phyloP scores from a whole-genome alignment of 2,888 invertebrate species.

The Dorcus hopei region DNA sequence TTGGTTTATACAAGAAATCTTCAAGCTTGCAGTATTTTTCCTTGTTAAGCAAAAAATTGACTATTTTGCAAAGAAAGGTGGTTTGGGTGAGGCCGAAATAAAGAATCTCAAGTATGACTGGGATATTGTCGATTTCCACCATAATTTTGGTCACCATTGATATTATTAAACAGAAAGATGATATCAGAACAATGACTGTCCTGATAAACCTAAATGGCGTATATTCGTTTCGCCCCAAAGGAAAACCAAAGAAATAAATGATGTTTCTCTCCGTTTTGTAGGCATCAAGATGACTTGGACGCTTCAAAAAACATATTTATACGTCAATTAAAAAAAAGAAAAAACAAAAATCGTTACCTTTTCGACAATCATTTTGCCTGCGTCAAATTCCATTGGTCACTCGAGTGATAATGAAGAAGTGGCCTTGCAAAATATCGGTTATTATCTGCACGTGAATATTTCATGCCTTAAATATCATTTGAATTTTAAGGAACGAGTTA shows the following conservation, averaged over 20 bases:
- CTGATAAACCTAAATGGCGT: conserved; percentile 5
- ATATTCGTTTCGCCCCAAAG: conserved; percentile 8
- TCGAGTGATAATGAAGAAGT: too few relatives aligned
- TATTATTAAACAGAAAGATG: conserved; percentile 12
- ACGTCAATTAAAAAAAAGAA: too few relatives aligned
- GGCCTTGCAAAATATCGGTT: too few relatives aligned
- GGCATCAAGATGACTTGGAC: conserved; percentile 14
- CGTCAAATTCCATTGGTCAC: too few relatives aligned
- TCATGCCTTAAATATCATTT: too few relatives aligned
- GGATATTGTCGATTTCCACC: conserved; percentile 14
- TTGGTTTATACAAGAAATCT: conserved; percentile 10
- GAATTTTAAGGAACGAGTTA: too few relatives aligned
- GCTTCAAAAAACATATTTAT: background rate
- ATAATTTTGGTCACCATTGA: conserved; percentile 13
- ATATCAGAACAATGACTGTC: conserved; percentile 3
- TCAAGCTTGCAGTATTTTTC: conserved; percentile 14
- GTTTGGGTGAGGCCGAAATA: conserved; percentile 25
- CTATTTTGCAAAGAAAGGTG: conserved; percentile 24
- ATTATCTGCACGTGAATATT: too few relatives aligned
- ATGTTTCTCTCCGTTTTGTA: conserved; percentile 10
- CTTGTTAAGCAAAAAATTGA: conserved; percentile 16
- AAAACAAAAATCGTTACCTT: too few relatives aligned
- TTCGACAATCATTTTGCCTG: too few relatives aligned
- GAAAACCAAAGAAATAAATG: conserved; percentile 14
- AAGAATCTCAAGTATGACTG: conserved; percentile 20